These are phyloP conservation scores for Clarias pachynema DNA, from an alignment of 2,797 vertebrate species.

Conservation along the genomic window DNA sequence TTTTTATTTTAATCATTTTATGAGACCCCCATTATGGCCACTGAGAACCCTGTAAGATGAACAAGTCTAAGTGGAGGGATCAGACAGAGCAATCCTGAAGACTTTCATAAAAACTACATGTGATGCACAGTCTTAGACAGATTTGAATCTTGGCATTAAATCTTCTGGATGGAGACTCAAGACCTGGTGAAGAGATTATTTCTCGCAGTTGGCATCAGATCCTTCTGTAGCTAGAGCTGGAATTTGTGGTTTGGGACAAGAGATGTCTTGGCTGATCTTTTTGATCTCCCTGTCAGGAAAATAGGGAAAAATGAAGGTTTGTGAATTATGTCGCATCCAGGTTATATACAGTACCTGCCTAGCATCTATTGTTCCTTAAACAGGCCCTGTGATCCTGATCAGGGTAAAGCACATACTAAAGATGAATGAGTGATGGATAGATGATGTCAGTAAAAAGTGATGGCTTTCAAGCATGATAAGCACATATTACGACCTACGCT, in stretches of 20 bases:
- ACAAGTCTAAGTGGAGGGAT: neutral
- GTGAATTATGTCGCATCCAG: neutral
- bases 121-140: neutral
- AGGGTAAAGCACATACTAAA: neutral
- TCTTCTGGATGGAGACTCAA: neutral
- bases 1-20: neutral
- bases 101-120: neutral
- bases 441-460: neutral
- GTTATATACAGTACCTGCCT: neutral
- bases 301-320: neutral
- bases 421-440: neutral
- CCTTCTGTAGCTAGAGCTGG: neutral
- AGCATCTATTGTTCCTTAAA: neutral
- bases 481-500: neutral
- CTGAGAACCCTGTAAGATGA: too few species aligned
- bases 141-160: neutral
- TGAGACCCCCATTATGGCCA: neutral
- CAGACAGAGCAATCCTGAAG: neutral
- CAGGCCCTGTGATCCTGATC: neutral
- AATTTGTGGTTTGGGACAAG: neutral
- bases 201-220: neutral
- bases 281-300: neutral
- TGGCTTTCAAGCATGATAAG: neutral
- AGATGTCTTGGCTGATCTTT: neutral
- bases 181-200: neutral